Evolutionary conservation across 2,888 invertebrate genomes (phyloP), one percentile per base, ranked within the genome.

Genomic region (Campaea margaritaria): DNA sequence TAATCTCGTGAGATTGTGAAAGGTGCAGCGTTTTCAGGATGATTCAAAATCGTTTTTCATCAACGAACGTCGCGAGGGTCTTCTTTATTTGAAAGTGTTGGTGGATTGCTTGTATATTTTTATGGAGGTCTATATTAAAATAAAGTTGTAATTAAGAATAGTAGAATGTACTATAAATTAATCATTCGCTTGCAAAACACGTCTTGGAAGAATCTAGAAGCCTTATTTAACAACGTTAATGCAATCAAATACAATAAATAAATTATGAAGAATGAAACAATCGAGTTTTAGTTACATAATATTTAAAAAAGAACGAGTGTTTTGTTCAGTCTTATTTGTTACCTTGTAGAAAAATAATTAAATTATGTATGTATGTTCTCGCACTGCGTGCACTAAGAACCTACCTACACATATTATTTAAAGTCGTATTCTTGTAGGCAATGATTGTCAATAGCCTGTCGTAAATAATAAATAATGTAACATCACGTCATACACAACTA

Each of bases 1-100:
- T 88, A 88, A 89, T 89, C 87, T 86, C 73, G 64, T 64, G 79
- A 81, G 78, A 78, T 78, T 76, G 74, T 74, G 68, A 64, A 64
- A 72, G 70, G 69, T 73, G 67, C 68, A 62, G 60, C 63, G 59
- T 69, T 64, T 68, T 68, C 68, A 60, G 60, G 57, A 67, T 67
- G 68, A 72, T 73, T 66, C 60, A 62, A 54, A 72, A 72, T 73
- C 67, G 72, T 70, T 72, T 71, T 69, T 74, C 73, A 73, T 65
- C 68, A 69, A 71, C 70, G 39, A 48, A 36, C 16, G 55, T 67
- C 21, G 11, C 38, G 44, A 41, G 34, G 45, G 15, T 47, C n/a
- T 53, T 52, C 44, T 21, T 45, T 38, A 27, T 38, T 15, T 36
- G 11, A 34, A 11, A 34, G 1, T 34, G 34, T 1, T 34, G 11